Base-by-base conservation (phyloP, 2,113 vertebrate genomes). In the Xyrauchen texanus region DNA sequence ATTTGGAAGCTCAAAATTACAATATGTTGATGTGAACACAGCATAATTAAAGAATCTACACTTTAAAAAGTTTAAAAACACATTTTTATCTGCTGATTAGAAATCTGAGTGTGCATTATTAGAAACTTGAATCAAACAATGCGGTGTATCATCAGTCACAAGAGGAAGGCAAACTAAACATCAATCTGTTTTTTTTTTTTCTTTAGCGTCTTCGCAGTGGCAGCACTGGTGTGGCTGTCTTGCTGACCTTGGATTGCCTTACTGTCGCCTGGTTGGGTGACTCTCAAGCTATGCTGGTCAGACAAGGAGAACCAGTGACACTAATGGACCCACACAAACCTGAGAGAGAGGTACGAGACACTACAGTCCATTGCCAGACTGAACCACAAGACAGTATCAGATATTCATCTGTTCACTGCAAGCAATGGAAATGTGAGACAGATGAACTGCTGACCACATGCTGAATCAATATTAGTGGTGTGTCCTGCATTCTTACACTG, bases 291-390 rank as follows among this genome's bases (percentile, higher is more conserved):
- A 86, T 97, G 83, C 89, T 99, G 78, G 95, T 99, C 83, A 90
- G 91, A 79, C 89, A 91, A 45, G 95, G 94, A 9, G 90, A 89
- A 69, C 92, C 88, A 3, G 88, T 98, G 51, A 92, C 90, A 0
- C 90, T 99, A 57, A 97, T 98, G 96, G 95, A 98, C 44, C 96
- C 97, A 7, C 97, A 99, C 87, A 98, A 95, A 83, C 97, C 97
- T 0, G 97, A 99, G 76, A 90, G 96, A 91, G 95, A 96, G 92
- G 97, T 98, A 68, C 16, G 4, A 62, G 7, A 11, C n/a, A 4
- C 58, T 52, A 67, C 16, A 34, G 21, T 34, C 21, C 21, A 34
- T 34, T 34, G 21, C 53, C 67, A 12, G 34, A 60, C 61, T 3
- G 71, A 46, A 47, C 11, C 44, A 60, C n/a, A 8, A 49, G 8